Percentiles rank a stretch among this genome's conserved stretches.
phyloP scores from a whole-genome alignment of 2,113 vertebrate species.

The Gila orcuttii region DNA sequence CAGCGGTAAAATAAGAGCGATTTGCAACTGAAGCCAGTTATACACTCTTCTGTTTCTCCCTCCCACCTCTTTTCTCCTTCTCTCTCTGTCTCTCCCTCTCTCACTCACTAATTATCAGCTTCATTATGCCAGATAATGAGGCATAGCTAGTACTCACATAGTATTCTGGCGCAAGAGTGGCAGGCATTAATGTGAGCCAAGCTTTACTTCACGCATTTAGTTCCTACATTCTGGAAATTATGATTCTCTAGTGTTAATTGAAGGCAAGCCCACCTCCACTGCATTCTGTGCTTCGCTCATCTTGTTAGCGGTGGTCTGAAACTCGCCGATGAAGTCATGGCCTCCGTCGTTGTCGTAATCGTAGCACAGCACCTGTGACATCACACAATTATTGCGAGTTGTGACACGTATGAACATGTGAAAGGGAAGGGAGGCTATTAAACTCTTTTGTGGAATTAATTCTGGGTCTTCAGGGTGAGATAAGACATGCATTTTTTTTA shows the following conservation, averaged over 20 bases:
- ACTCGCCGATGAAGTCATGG: constrained; percentile 97
- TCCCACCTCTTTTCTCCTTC: constrained; percentile 42
- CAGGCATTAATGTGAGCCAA: constrained; percentile 41
- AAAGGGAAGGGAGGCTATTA: neutral
- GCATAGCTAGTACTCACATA: constrained; percentile 35
- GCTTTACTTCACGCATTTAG: constrained; percentile 12
- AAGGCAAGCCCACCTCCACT: constrained; percentile 75
- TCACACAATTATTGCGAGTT: neutral
- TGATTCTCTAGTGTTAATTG: constrained; percentile 13
- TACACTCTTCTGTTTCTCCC: constrained; percentile 36
- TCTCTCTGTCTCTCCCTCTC: constrained; percentile 23
- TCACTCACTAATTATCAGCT: constrained; percentile 47
- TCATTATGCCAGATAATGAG: constrained; percentile 53
- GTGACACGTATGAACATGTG: neutral
- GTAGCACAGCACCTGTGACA: constrained; percentile 85
- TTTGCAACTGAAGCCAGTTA: constrained; percentile 68
- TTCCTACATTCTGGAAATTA: constrained; percentile 27
- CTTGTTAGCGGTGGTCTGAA: constrained; percentile 86
- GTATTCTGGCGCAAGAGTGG: constrained; percentile 41
- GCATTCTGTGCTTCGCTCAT: constrained; percentile 89
- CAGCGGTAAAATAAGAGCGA: constrained; percentile 58
- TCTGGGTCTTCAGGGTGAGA: neutral
- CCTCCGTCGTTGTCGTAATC: constrained; percentile 97
- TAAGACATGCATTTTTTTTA: neutral
- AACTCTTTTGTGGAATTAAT: neutral